Conservation (phyloP, 1,140 invertebrate species). For the Papilio helenus region DNA sequence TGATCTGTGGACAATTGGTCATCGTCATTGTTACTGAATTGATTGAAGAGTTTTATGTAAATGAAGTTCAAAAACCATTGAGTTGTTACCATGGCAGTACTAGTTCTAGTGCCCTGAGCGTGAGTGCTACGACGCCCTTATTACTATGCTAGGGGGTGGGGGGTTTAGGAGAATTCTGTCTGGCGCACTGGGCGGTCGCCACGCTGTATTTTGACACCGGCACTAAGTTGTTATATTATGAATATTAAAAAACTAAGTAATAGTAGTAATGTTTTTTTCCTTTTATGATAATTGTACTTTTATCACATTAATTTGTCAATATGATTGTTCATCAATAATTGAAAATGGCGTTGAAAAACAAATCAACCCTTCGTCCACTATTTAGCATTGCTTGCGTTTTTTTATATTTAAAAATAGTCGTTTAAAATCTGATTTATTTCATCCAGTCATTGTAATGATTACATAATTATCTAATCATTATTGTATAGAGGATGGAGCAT, state of each 20-base stretch:
- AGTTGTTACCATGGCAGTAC: neutral
- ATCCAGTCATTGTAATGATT: constrained; percentile 19
- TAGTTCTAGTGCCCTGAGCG: too few relatives aligned
- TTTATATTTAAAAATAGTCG: neutral
- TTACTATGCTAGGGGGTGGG: too few relatives aligned
- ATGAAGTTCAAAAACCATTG: neutral
- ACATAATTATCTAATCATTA: constrained; percentile 27
- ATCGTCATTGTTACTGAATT: constrained; percentile 17
- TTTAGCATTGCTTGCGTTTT: neutral
- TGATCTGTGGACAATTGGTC: neutral
- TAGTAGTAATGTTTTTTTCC: too few relatives aligned
- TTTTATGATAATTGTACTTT: too few relatives aligned
- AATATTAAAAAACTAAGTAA: too few relatives aligned
- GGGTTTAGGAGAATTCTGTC: too few relatives aligned
- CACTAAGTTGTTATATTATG: too few relatives aligned
- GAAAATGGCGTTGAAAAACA: too few relatives aligned
- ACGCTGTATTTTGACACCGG: too few relatives aligned
- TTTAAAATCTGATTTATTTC: constrained; percentile 1
- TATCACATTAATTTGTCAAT: neutral
- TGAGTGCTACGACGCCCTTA: too few relatives aligned
- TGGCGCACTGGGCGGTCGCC: too few relatives aligned
- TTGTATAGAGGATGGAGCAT: neutral
- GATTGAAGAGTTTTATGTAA: constrained; percentile 27
- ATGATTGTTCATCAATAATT: neutral
- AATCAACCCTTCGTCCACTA: neutral